Evolutionary conservation across 2,888 invertebrate species (phyloP), one percentile per base, ranked within the genome.

Genomic region (Venusia cambrica): DNA sequence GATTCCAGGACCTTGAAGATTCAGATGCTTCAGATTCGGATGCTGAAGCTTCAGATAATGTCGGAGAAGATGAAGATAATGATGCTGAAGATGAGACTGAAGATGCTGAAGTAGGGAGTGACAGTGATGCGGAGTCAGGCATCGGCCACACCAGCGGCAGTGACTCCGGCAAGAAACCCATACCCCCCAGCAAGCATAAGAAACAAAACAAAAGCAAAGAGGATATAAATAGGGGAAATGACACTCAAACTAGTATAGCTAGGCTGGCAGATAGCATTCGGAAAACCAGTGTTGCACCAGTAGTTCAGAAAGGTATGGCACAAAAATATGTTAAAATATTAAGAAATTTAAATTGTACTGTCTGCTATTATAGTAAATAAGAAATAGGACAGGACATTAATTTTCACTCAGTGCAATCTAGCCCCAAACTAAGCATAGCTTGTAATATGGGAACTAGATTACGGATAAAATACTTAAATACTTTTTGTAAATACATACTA

Each of bases 101-200:
- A 74, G 68, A 69, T 48, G 71, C 65, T 39, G 61, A 64, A 22
- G 60, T 59, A 10, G 59, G 56, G 18, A 59, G 58, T 22, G 89
- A 88, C 31, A 85, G 88, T 41, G 89, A 88, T 1, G 72, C 74
- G 1, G 83, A 81, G 44, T 78, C 77, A 1, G 76, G 68, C 2
- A 54, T 66, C 0, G 65, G 64, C 3, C 63, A 57, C 1, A 62
- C 66, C 3, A 65, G 65, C 35, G 69, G 67, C 16, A 48, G 45
- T 6, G 60, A 68, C 3, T 50, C 50, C 0, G 62, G 66, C n/a
- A 58, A 53, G 14, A 54, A 49, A 24, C 8, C 13, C 2, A 26
- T 21, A 16, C 18, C 24, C 5, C 57, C 29, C 29, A 38, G 38
- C 20, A 54, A 45, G 2, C 31, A 20, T 44, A 46, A 37, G 8